Conservation (phyloP, 2,888 invertebrate species). For the Agonopterix subpropinquella region DNA sequence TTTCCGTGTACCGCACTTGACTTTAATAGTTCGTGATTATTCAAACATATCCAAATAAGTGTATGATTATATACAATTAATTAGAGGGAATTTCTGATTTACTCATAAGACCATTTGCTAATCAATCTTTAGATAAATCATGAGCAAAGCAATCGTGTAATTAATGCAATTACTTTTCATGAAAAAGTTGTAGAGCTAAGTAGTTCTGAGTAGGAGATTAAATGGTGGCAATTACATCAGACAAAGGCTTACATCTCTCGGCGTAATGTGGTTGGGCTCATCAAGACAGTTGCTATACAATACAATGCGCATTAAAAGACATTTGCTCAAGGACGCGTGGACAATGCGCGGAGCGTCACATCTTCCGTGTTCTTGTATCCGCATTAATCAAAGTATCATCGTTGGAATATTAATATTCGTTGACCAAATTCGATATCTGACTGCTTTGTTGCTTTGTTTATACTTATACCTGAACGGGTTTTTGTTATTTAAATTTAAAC, state of each 20-base stretch:
- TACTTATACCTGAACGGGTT: conserved; percentile 27
- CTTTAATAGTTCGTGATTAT: no score
- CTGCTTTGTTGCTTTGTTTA: conserved; percentile 51
- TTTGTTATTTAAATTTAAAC: conserved; percentile 24
- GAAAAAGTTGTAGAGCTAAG: conserved; percentile 29
- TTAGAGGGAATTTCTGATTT: no score
- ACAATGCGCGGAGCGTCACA: conserved; percentile 46
- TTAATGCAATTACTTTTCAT: conserved; percentile 36
- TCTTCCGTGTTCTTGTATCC: conserved; percentile 68
- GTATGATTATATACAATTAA: no score
- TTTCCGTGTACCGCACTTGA: no score
- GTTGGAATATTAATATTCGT: conserved; percentile 64
- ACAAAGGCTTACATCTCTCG: conserved; percentile 8
- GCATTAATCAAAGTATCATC: conserved; percentile 47
- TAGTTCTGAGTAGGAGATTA: conserved; percentile 25
- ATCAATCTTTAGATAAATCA: conserved; percentile 13
- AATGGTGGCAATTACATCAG: conserved; percentile 27
- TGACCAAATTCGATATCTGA: conserved; percentile 27
- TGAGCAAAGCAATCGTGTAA: conserved; percentile 31
- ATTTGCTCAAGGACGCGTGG: conserved; percentile 52
- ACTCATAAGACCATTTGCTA: no score
- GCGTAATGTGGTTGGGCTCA: conserved; percentile 7
- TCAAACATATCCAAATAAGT: no score
- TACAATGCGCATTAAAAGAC: conserved; percentile 28
- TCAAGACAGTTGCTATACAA: conserved; percentile 9